Conservation (phyloP, 2,888 invertebrate genomes). For the Limnephilus marmoratus region DNA sequence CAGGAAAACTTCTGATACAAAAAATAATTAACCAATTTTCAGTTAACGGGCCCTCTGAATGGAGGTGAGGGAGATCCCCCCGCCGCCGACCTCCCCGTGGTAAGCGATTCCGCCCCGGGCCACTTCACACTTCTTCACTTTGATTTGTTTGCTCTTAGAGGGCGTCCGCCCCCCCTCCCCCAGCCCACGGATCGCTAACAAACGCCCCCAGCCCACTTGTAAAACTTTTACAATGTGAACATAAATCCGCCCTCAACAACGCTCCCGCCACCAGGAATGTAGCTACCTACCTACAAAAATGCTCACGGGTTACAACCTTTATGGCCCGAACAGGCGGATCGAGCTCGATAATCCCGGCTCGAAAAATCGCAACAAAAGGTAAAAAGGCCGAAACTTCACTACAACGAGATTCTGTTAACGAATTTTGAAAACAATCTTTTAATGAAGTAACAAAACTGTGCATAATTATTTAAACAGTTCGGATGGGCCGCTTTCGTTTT, state of each 20-base stretch:
- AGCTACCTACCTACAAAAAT: slow-evolving; percentile 53
- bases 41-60: neutral
- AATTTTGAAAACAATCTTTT: neutral
- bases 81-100: slow-evolving; percentile 12
- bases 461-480: neutral
- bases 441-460: neutral
- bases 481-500: slow-evolving; percentile 49
- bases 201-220: slow-evolving; percentile 66
- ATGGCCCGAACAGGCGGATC: slow-evolving; percentile 31
- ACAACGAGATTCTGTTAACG: neutral
- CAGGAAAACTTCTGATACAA: neutral
- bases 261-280: slow-evolving; percentile 61
- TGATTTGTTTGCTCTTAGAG: slow-evolving; percentile 66
- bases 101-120: slow-evolving; percentile 62
- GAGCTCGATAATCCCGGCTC: neutral
- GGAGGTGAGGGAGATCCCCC: neutral
- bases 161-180: slow-evolving; percentile 42
- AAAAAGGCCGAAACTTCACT: neutral
- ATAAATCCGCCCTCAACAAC: slow-evolving; percentile 66
- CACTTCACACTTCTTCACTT: slow-evolving; percentile 66
- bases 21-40: slow-evolving; percentile 5
- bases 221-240: slow-evolving; percentile 66
- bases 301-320: slow-evolving; percentile 62
- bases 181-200: slow-evolving; percentile 59
- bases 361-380: slow-evolving; percentile 18